Evolutionary conservation across 2,113 vertebrate species (phyloP).

Genomic region (Suncus etruscus): DNA sequence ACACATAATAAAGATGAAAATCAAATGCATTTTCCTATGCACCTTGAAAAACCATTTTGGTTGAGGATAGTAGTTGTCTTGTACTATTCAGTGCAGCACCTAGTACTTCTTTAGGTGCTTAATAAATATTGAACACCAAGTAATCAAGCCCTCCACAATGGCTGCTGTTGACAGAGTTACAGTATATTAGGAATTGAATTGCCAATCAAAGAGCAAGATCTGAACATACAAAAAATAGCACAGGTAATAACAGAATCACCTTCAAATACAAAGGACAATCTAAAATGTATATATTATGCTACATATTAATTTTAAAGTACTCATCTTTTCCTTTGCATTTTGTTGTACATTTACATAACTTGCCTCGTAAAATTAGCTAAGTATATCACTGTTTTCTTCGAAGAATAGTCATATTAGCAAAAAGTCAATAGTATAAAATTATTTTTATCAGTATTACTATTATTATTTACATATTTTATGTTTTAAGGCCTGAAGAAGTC

Average conservation of each 20-base stretch:
- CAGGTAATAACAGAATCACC: conserved; percentile 77
- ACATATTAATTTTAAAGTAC: conserved; percentile 72
- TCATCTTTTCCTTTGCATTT: conserved; percentile 73
- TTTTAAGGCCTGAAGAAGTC: no score
- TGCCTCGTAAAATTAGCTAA: conserved; percentile 65
- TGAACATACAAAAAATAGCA: conserved; percentile 76
- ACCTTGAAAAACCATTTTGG: conserved; percentile 60
- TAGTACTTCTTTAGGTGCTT: conserved; percentile 78
- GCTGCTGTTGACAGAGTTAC: conserved; percentile 73
- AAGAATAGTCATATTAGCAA: conserved; percentile 51
- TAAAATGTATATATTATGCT: conserved; percentile 74
- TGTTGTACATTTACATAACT: conserved; percentile 77
- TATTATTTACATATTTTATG: no score
- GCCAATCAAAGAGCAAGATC: conserved; percentile 78
- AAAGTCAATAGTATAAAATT: conserved; percentile 34
- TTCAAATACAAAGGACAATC: conserved; percentile 81
- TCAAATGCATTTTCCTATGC: conserved; percentile 26
- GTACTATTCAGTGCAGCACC: conserved; percentile 58
- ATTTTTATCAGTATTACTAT: no score
- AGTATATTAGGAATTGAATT: conserved; percentile 80
- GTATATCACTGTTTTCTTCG: conserved; percentile 29
- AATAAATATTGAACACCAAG: conserved; percentile 83
- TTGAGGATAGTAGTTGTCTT: conserved; percentile 54
- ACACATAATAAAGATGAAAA: conserved; percentile 21
- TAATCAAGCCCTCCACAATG: conserved; percentile 81